Conservation (phyloP, 1,140 invertebrate species). For the fruit fly (Drosophila melanogaster) region DNA sequence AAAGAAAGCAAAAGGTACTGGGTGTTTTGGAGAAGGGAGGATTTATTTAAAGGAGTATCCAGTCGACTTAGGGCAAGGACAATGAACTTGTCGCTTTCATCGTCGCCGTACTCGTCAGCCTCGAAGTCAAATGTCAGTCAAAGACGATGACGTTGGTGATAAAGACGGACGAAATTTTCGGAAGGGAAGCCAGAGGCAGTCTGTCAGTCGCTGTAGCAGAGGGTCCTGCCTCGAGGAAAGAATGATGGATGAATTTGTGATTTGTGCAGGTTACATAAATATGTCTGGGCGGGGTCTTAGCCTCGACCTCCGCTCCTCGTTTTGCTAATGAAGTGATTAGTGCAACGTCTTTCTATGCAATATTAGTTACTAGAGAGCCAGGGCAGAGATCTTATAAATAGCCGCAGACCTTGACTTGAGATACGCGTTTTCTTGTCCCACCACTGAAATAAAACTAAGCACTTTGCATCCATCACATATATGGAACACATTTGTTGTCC, state of each 20-base stretch:
- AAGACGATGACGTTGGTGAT: constrained; percentile 59
- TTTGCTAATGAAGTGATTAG: constrained; percentile 80
- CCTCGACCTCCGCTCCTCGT: background rate
- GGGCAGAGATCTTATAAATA: constrained; percentile 55
- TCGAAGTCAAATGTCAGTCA: constrained; percentile 81
- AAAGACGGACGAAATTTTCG: constrained; percentile 52
- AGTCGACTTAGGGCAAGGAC: constrained; percentile 66
- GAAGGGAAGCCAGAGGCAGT: constrained; percentile 24
- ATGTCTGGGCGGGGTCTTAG: constrained; percentile 40
- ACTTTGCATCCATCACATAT: constrained; percentile 81
- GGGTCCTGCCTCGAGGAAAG: constrained; percentile 58
- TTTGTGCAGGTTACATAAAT: constrained; percentile 82
- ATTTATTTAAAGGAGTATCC: constrained; percentile 67
- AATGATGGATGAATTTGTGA: constrained; percentile 83
- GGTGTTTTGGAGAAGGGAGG: constrained; percentile 52
- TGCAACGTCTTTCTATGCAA: constrained; percentile 74
- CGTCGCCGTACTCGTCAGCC: constrained; percentile 72
- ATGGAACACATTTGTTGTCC: constrained; percentile 81
- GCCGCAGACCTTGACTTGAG: constrained; percentile 44
- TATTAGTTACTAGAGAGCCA: constrained; percentile 57
- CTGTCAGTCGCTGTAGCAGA: constrained; percentile 61
- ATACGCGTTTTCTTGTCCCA: constrained; percentile 14
- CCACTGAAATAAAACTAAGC: constrained; percentile 69
- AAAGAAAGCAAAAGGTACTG: constrained; percentile 5
- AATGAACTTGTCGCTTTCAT: constrained; percentile 81